phyloP scores from a whole-genome alignment of 1,140 invertebrate species.

The Musca vetustissima region DNA sequence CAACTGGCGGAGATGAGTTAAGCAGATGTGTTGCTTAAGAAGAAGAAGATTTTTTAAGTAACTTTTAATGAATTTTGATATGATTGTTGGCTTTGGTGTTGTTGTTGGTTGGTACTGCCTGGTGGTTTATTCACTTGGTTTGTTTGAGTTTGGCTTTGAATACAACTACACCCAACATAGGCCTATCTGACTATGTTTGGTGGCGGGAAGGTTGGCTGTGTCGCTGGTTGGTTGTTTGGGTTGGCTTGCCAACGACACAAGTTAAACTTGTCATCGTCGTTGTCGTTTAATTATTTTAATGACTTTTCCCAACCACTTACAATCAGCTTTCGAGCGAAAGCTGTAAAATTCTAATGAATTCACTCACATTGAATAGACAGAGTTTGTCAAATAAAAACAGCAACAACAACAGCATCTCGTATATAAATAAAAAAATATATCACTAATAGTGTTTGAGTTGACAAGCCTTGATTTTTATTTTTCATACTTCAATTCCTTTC shows the following conservation, averaged over 20 bases:
- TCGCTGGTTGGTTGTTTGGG: not conserved
- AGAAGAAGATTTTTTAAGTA: conserved; percentile 18
- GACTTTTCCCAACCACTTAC: conserved; percentile 6
- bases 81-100: too few species aligned
- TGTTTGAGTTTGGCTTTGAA: too few species aligned
- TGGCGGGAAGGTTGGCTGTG: not conserved
- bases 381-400: too few species aligned
- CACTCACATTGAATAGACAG: not conserved
- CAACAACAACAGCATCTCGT: too few species aligned
- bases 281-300: conserved; percentile 11
- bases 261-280: not conserved
- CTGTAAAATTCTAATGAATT: conserved; percentile 2
- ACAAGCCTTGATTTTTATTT: too few species aligned
- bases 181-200: not conserved
- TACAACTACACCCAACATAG: not conserved
- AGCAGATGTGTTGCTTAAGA: conserved; percentile 10
- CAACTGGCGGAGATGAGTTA: not conserved
- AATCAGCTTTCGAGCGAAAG: not conserved
- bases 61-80: conserved; percentile 16
- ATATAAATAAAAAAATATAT: too few species aligned
- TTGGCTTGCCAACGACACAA: not conserved
- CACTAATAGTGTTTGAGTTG: too few species aligned
- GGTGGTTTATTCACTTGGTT: too few species aligned
- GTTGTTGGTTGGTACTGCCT: too few species aligned
- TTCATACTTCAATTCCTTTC: too few species aligned